A percentile compares a stretch with the other conserved stretches of the same genome.
Evolutionary conservation across 2,113 vertebrate species (phyloP).

Genomic region (Melanostigma gelatinosum): DNA sequence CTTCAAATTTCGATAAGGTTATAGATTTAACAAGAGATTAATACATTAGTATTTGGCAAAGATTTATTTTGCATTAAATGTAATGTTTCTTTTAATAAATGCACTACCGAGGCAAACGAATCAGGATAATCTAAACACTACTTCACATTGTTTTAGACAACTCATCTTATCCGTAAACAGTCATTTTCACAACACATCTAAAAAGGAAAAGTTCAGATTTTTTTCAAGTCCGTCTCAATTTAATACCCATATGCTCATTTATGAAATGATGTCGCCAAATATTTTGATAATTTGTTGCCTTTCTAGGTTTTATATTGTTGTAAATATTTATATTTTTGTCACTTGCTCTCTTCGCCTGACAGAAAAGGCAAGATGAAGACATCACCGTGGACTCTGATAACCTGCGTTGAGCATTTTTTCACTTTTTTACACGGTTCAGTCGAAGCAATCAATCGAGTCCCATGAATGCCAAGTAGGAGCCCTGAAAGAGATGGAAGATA

Average conservation of each 20-base stretch:
- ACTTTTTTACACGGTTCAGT: background rate
- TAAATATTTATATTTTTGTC: background rate
- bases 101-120: slow-evolving; percentile 21
- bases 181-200: slow-evolving; percentile 7
- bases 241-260: background rate
- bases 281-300: background rate
- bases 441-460: background rate
- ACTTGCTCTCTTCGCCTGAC: background rate
- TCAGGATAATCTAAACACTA: slow-evolving; percentile 40
- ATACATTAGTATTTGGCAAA: slow-evolving; percentile 22
- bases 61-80: background rate
- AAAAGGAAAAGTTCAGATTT: background rate
- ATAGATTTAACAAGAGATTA: slow-evolving; percentile 1
- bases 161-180: slow-evolving; percentile 43
- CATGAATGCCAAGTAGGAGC: background rate
- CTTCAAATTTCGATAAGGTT: background rate
- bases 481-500: background rate
- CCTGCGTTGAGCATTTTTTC: background rate
- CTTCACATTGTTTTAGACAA: slow-evolving; percentile 62
- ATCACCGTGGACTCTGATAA: background rate
- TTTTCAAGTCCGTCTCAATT: background rate
- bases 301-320: background rate
- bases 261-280: background rate
- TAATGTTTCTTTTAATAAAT: slow-evolving; percentile 4
- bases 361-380: background rate